Conservation (phyloP, 2,888 invertebrate species). For the Zelleria hepariella region DNA sequence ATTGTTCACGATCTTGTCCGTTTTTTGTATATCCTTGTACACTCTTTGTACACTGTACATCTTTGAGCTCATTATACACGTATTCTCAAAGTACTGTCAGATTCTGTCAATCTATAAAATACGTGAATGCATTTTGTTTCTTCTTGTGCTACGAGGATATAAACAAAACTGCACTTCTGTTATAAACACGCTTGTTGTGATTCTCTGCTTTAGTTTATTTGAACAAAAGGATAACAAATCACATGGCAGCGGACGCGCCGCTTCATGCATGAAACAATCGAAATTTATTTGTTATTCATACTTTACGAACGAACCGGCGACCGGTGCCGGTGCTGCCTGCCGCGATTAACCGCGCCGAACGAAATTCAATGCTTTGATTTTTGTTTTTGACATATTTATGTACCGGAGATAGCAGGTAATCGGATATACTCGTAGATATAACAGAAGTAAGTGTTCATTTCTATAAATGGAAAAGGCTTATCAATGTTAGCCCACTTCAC, state of each 20-base stretch:
- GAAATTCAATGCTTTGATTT: not conserved
- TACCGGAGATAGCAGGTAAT: not conserved
- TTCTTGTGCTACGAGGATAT: no score
- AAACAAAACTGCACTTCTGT: not conserved
- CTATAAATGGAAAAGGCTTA: no score
- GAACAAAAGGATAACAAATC: conserved; percentile 6
- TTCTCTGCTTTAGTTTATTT: not conserved
- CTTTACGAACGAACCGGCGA: conserved; percentile 11
- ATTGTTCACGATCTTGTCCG: no score
- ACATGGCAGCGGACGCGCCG: conserved; percentile 13
- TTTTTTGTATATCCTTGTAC: no score
- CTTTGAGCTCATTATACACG: no score
- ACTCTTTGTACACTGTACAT: no score
- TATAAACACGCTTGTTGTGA: not conserved
- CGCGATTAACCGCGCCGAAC: not conserved
- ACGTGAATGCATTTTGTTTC: no score
- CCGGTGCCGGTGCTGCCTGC: conserved; percentile 10
- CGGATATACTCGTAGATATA: not conserved
- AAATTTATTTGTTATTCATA: conserved; percentile 31
- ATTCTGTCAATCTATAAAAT: no score
- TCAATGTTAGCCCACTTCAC: no score
- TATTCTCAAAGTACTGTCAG: no score
- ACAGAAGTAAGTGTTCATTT: no score
- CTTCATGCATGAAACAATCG: conserved; percentile 24
- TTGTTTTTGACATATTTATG: not conserved